Percentiles rank a stretch among this genome's conserved stretches.
Conservation (phyloP, 2,888 invertebrate genomes). For the Oxycera nigricornis region DNA sequence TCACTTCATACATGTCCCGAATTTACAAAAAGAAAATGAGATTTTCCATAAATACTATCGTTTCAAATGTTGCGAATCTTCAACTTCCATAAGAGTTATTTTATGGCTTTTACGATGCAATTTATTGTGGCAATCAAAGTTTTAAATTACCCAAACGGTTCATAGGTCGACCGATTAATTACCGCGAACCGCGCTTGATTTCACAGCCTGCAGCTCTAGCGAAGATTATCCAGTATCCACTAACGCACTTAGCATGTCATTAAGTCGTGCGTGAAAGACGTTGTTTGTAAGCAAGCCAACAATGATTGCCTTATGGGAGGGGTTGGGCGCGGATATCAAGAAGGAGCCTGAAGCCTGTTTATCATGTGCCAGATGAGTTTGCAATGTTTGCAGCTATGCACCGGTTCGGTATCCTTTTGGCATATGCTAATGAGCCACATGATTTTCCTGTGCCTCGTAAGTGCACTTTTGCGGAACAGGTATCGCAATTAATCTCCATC, state of each 20-base stretch:
- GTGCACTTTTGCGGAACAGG: not conserved
- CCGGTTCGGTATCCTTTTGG: not conserved
- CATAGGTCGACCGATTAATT: not conserved
- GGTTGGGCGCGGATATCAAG: too few species aligned
- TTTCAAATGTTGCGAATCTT: too few species aligned
- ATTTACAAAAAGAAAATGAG: too few species aligned
- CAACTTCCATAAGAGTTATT: too few species aligned
- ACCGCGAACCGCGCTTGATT: not conserved
- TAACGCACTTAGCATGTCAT: slow-evolving; percentile 6
- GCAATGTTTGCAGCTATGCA: not conserved
- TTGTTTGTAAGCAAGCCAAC: not conserved
- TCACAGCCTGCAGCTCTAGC: not conserved
- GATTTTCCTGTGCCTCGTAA: not conserved
- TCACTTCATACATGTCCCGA: too few species aligned
- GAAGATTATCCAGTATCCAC: too few species aligned
- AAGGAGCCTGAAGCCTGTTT: not conserved
- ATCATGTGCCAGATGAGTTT: slow-evolving; percentile 3
- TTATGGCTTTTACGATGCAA: too few species aligned
- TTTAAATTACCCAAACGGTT: not conserved
- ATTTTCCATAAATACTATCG: too few species aligned
- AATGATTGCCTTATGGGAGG: not conserved
- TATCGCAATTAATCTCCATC: not conserved
- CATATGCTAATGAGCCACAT: not conserved
- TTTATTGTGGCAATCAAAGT: too few species aligned
- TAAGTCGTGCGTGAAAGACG: not conserved